A percentile compares a stretch with the other conserved stretches of the same genome.
Evolutionary conservation across 2,113 vertebrate genomes (phyloP).

Genomic region (Hippocampus abdominalis): DNA sequence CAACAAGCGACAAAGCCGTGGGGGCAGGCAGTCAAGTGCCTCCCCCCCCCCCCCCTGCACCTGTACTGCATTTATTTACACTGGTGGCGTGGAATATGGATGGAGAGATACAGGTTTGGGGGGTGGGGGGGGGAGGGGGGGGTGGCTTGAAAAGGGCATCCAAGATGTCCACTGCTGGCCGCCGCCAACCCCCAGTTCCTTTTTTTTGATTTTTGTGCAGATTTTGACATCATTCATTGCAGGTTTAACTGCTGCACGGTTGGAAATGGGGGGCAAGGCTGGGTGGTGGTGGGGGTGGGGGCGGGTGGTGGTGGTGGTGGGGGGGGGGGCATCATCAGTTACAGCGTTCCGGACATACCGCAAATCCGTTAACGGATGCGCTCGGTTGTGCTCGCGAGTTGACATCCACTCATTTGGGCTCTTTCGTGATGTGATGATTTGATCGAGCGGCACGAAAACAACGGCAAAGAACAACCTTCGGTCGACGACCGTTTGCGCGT

Average conservation of each 20-base stretch:
- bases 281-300: no score
- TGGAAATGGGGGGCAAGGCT: constrained; percentile 27
- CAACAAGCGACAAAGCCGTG: constrained; percentile 75
- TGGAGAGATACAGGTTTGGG: neutral
- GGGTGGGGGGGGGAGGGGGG: neutral
- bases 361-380: neutral
- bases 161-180: neutral
- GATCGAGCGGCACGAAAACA: neutral
- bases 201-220: constrained; percentile 46
- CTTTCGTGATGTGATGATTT: neutral
- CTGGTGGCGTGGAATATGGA: constrained; percentile 15
- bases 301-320: no score
- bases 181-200: constrained; percentile 47
- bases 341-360: no score
- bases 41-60: neutral
- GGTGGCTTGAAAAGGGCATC: neutral
- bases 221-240: constrained; percentile 79
- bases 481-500: no score
- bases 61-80: constrained; percentile 75
- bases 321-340: no score
- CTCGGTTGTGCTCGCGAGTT: neutral
- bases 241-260: constrained; percentile 60
- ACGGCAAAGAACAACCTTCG: no score
- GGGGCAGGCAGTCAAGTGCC: constrained; percentile 24
- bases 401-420: neutral